Percentiles rank a stretch among this genome's conserved stretches.
Conservation (phyloP, 2,888 invertebrate species). For the Dryomyza anilis region DNA sequence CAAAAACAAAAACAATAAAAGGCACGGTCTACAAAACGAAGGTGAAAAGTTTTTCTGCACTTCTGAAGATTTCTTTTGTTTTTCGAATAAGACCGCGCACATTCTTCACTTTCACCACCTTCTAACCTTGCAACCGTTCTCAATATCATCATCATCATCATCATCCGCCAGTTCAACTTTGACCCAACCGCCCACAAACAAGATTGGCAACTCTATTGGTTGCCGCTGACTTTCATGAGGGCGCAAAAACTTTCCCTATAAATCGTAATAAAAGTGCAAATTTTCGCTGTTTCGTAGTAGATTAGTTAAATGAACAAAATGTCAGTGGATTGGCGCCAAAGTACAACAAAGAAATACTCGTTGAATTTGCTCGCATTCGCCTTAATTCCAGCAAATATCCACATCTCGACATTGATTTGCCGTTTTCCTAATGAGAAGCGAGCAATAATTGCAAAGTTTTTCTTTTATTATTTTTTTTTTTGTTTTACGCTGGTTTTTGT, state of each 20-base stretch:
- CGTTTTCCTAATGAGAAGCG: slow-evolving; percentile 15
- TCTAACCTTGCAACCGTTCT: too few species aligned
- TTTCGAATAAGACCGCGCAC: too few species aligned
- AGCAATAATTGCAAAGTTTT: slow-evolving; percentile 21
- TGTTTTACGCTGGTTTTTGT: neutral
- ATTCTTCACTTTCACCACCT: too few species aligned
- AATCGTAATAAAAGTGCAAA: slow-evolving; percentile 25
- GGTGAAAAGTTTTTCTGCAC: slow-evolving; percentile 4
- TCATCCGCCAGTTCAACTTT: neutral
- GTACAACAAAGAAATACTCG: neutral
- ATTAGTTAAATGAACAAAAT: slow-evolving; percentile 5
- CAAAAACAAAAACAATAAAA: slow-evolving; percentile 4
- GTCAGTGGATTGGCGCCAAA: slow-evolving; percentile 1
- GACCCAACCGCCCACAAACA: neutral
- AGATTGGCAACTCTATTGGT: neutral
- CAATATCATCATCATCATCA: neutral
- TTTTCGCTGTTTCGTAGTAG: slow-evolving; percentile 11
- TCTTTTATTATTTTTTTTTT: neutral
- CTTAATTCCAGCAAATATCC: neutral
- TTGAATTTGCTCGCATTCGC: neutral
- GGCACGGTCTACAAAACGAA: neutral
- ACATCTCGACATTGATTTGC: slow-evolving; percentile 9
- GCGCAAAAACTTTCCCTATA: slow-evolving; percentile 19
- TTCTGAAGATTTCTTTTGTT: slow-evolving; percentile 5
- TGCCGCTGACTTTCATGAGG: neutral